Conservation (phyloP, 1,140 invertebrate genomes). For the Limonius californicus region DNA sequence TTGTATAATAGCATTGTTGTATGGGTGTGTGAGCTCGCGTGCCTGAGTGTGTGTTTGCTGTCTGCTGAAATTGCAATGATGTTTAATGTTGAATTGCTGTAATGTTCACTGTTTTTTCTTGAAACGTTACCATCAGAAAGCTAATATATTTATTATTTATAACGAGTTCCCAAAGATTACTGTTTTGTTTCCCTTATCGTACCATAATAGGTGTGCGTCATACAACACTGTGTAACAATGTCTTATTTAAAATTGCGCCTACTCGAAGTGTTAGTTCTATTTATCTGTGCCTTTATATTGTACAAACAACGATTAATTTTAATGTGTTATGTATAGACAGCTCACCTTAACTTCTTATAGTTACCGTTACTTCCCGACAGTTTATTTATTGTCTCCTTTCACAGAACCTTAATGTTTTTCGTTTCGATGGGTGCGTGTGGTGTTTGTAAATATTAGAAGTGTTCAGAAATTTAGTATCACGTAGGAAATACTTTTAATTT, state of each 20-base stretch:
- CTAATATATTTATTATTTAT: slow-evolving; percentile 5
- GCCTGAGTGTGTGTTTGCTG: slow-evolving; percentile 18
- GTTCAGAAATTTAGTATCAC: neutral
- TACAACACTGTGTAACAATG: neutral
- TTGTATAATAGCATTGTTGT: slow-evolving; percentile 13
- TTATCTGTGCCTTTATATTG: slow-evolving; percentile 35
- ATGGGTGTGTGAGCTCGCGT: slow-evolving; percentile 1
- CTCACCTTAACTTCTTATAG: slow-evolving; percentile 10
- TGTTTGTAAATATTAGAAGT: neutral
- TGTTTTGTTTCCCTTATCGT: slow-evolving; percentile 18
- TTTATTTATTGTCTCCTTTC: slow-evolving; percentile 4
- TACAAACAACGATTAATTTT: slow-evolving; percentile 37
- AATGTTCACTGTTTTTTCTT: slow-evolving; percentile 36
- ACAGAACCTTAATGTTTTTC: neutral
- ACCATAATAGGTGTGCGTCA: neutral
- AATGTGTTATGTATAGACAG: slow-evolving; percentile 17
- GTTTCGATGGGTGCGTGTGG: neutral
- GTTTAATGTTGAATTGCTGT: slow-evolving; percentile 34
- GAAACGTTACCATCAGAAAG: slow-evolving; percentile 35
- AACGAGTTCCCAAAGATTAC: slow-evolving; percentile 24
- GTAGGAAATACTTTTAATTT: neutral
- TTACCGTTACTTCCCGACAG: slow-evolving; percentile 17
- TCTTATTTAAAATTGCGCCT: neutral
- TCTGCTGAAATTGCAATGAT: slow-evolving; percentile 24
- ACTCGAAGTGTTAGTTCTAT: slow-evolving; percentile 3